These are phyloP conservation scores for Gila robusta DNA, from an alignment of 2,797 vertebrate species.

Conservation along the genomic window DNA sequence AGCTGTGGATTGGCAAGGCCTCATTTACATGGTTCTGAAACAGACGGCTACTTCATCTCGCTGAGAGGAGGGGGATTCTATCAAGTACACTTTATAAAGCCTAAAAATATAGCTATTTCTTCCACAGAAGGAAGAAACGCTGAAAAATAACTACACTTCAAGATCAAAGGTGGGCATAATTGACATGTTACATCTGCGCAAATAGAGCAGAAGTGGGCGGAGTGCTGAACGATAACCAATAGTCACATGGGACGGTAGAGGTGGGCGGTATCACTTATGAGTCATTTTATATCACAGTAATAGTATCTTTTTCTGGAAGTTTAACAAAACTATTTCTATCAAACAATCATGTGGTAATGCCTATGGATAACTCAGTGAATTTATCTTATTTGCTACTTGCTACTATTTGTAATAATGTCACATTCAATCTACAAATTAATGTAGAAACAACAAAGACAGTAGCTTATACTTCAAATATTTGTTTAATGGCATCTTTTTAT, in stretches of 20 bases:
- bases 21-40: constrained; percentile 86
- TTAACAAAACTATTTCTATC: neutral
- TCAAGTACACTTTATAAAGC: constrained; percentile 68
- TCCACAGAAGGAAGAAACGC: constrained; percentile 53
- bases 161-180: constrained; percentile 62
- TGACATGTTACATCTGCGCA: constrained; percentile 59
- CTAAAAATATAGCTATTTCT: constrained; percentile 71
- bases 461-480: too few relatives aligned
- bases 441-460: too few relatives aligned
- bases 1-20: constrained; percentile 78
- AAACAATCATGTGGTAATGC: neutral
- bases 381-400: neutral
- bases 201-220: constrained; percentile 59
- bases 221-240: constrained; percentile 48
- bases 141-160: constrained; percentile 56
- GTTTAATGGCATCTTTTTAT: too few relatives aligned
- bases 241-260: constrained; percentile 17
- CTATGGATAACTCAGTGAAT: neutral
- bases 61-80: constrained; percentile 64
- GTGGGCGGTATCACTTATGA: neutral
- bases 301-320: neutral
- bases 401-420: too few relatives aligned
- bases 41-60: constrained; percentile 70
- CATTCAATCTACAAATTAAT: too few relatives aligned
- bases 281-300: constrained; percentile 13